Base-by-base conservation (phyloP, 1,140 invertebrate species). In the Lucilia sericata region DNA sequence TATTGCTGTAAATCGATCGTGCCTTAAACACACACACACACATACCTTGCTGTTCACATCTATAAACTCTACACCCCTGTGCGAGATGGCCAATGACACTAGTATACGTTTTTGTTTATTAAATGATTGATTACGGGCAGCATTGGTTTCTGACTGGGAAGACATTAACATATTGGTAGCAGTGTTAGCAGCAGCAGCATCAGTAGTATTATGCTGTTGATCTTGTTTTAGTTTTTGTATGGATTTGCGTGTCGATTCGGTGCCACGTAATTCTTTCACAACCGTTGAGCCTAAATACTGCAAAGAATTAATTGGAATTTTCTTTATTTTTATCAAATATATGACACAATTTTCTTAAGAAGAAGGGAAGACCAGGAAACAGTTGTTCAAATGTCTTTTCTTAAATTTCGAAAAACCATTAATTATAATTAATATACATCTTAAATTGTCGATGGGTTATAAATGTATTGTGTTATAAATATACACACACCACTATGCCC, bases 261-360 rank as follows among this genome's bases (percentile, higher is more conserved):
- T 97, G 7, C 98, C 98, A 86, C 97, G 94, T 10, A 99, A 93
- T 89, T 98, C 96, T 88, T 96, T 96, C 1, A 99, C 96, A 30
- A 97, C 93, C 2, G 97, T 98, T 60, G 97, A 99, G 82, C 98
- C 98, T 89, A 99, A 92, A 92, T 99, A 99, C 97, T 99, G 82
- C n/a, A 84, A 21, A 25, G 65, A 21, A 70, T 21, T 70, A 70
- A 14, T 25, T 75, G 74, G 74, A 36, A 19, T 75, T 30, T 21
- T 74, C 2, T 21, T 42, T 42, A 42, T 42, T 42, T 42, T 42
- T 42, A 42, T 42, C 42, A 42, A 7, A 3, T 1, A 7, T 42
- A 10, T 42, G 42, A 42, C 42, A 42, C 42, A 42, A 42, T 42
- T 42, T 42, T 42, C 42, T 42, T 42, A 10, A 42, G 42, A 42